A percentile compares a stretch with the other conserved stretches of the same genome.
These are phyloP conservation scores for Triplophysa bombifrons DNA, from an alignment of 2,797 vertebrate genomes.

Conservation along the genomic window DNA sequence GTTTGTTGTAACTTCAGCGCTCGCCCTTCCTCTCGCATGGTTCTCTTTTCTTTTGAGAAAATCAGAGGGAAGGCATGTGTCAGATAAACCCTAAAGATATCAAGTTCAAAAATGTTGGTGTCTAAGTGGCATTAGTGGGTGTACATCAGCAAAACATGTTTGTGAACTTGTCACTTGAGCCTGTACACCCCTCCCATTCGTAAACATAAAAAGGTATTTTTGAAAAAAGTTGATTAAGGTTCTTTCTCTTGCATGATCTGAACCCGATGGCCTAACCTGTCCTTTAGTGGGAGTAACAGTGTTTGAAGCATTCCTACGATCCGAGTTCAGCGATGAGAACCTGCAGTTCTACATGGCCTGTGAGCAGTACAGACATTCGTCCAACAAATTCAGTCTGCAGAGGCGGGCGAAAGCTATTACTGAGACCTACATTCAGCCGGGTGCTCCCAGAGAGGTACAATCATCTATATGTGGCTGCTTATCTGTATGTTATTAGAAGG, in stretches of 20 bases:
- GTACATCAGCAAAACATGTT: not conserved
- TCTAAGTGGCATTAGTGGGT: constrained; percentile 9
- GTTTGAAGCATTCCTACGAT: constrained; percentile 81
- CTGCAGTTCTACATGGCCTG: constrained; percentile 84
- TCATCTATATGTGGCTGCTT: too few species aligned
- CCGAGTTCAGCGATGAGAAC: constrained; percentile 85
- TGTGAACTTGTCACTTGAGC: constrained; percentile 50
- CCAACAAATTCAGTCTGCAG: constrained; percentile 79
- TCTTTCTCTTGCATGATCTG: not conserved
- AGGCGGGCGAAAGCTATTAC: constrained; percentile 78
- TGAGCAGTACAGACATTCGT: constrained; percentile 80
- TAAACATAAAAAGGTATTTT: not conserved
- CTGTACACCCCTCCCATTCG: constrained; percentile 4
- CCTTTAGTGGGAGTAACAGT: constrained; percentile 74
- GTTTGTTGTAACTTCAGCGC: constrained; percentile 45
- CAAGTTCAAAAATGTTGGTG: not conserved
- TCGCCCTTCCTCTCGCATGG: not conserved
- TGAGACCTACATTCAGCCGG: constrained; percentile 76
- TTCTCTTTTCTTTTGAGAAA: constrained; percentile 40
- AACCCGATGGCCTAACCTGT: not conserved
- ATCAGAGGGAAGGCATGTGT: constrained; percentile 3
- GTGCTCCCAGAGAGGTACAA: constrained; percentile 79
- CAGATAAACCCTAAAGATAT: constrained; percentile 11
- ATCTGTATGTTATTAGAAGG: too few species aligned
- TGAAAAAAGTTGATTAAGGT: not conserved